Evolutionary conservation across 2,888 invertebrate species (phyloP).

Genomic region (Autographa gamma): DNA sequence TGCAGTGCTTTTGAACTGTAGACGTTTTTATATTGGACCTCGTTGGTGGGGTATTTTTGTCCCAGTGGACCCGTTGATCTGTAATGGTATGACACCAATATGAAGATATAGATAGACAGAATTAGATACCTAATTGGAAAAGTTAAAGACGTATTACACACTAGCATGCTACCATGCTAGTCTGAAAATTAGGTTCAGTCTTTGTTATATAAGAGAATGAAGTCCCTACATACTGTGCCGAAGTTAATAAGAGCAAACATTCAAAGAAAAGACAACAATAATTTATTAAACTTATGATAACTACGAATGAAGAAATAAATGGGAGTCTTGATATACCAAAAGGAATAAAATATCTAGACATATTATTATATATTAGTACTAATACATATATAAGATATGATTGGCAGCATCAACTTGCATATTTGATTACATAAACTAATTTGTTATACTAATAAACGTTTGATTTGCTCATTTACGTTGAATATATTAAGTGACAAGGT

Average conservation of each 20-base stretch:
- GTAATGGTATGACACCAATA: neutral
- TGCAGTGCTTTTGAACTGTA: neutral
- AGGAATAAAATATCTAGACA: neutral
- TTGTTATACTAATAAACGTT: constrained; percentile 50
- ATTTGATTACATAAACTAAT: constrained; percentile 53
- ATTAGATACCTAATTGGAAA: too few relatives aligned
- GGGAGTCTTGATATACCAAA: neutral
- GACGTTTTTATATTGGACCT: neutral
- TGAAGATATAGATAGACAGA: too few relatives aligned
- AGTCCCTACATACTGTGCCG: too few relatives aligned
- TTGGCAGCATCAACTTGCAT: constrained; percentile 37
- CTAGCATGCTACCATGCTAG: too few relatives aligned
- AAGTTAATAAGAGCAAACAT: too few relatives aligned
- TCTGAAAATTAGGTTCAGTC: too few relatives aligned
- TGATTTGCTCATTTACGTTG: constrained; percentile 53
- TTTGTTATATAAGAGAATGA: too few relatives aligned
- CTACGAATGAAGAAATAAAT: neutral
- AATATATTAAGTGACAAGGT: constrained; percentile 36
- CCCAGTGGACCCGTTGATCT: neutral
- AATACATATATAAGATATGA: constrained; percentile 28
- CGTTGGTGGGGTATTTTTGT: neutral
- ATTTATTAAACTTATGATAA: neutral
- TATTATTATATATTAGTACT: neutral
- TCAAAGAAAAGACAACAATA: neutral
- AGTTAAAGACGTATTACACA: too few relatives aligned